These are phyloP conservation scores for Eristalinus aeneus DNA, from an alignment of 2,888 invertebrate genomes.

Conservation along the genomic window DNA sequence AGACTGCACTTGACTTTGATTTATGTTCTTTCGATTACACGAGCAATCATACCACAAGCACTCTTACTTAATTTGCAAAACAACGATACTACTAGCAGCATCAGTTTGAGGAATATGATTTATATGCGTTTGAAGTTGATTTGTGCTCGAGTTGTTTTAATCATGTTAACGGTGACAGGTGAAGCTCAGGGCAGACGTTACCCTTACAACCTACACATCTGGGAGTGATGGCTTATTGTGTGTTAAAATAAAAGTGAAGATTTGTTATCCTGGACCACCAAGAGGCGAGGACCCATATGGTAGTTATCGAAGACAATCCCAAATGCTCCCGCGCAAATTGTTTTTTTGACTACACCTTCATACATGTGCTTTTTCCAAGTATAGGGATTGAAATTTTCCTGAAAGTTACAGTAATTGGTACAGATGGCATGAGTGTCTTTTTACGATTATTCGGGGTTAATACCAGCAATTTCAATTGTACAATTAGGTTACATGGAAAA, in stretches of 20 bases:
- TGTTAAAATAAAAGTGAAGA: not conserved
- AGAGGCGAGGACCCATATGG: too few species aligned
- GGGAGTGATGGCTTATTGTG: not conserved
- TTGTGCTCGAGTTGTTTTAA: constrained; percentile 59
- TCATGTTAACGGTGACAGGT: constrained; percentile 47
- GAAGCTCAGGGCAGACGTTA: not conserved
- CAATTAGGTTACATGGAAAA: not conserved
- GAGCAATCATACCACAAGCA: constrained; percentile 53
- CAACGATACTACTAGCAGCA: constrained; percentile 45
- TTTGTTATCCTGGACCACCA: too few species aligned
- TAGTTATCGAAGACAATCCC: not conserved
- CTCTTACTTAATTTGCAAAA: constrained; percentile 61
- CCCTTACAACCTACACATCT: not conserved
- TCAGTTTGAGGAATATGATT: constrained; percentile 60
- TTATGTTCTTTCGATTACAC: constrained; percentile 69
- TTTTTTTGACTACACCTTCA: too few species aligned
- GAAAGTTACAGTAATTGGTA: too few species aligned
- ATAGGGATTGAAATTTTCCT: too few species aligned
- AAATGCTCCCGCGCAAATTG: too few species aligned
- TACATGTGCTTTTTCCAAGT: too few species aligned
- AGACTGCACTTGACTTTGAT: constrained; percentile 70
- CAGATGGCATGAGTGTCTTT: too few species aligned
- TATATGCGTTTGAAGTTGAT: constrained; percentile 65
- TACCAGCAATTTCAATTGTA: not conserved
- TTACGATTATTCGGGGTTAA: too few species aligned